phyloP scores from a whole-genome alignment of 2,888 invertebrate genomes.

The Nasonia oneida region DNA sequence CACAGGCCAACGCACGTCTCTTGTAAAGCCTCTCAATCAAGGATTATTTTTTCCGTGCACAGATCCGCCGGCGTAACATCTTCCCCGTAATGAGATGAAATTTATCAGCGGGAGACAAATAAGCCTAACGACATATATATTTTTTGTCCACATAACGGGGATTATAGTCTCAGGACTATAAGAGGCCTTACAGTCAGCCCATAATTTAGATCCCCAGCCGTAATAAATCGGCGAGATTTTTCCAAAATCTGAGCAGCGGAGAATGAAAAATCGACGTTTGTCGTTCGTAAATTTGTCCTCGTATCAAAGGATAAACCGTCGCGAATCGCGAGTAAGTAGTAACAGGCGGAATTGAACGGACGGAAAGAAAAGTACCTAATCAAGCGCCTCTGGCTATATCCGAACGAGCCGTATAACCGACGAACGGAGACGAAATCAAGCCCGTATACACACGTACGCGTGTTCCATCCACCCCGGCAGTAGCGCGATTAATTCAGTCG shows the following conservation, averaged over 20 bases:
- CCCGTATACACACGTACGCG: background rate
- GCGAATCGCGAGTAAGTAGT: background rate
- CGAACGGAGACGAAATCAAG: background rate
- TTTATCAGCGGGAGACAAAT: background rate
- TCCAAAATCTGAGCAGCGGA: background rate
- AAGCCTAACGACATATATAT: background rate
- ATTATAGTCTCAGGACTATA: background rate
- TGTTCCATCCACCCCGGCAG: background rate
- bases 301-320: too few relatives aligned
- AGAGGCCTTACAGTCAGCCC: background rate
- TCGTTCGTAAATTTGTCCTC: too few relatives aligned
- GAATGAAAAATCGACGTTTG: background rate
- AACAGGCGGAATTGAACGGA: background rate
- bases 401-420: background rate
- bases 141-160: background rate
- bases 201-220: background rate
- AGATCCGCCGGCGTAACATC: background rate
- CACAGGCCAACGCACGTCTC: background rate
- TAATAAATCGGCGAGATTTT: background rate
- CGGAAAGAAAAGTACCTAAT: background rate
- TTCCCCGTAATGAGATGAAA: background rate
- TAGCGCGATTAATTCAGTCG: slow-evolving; percentile 8
- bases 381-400: too few relatives aligned
- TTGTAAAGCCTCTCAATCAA: background rate
- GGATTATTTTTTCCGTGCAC: background rate